These are phyloP conservation scores for Caracal caracal DNA, from an alignment of 2,113 vertebrate genomes.

Conservation along the genomic window DNA sequence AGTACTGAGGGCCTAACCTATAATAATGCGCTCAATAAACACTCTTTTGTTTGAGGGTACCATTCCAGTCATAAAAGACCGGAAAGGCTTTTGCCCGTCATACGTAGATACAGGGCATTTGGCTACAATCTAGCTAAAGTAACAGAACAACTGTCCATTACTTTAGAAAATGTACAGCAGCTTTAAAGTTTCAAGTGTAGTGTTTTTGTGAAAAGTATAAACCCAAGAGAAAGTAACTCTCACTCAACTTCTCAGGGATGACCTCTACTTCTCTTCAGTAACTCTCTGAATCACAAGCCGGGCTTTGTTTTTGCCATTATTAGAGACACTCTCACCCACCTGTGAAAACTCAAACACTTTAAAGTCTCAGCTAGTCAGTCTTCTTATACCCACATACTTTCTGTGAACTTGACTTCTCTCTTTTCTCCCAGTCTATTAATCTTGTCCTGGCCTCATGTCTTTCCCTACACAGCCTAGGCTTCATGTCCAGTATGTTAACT, in stretches of 20 bases:
- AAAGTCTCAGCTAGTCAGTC: neutral
- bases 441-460: neutral
- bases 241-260: neutral
- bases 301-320: neutral
- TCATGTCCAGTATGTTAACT: neutral
- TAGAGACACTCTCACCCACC: neutral
- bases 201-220: neutral
- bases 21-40: neutral
- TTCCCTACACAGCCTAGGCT: neutral
- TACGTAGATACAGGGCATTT: neutral
- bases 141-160: neutral
- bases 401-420: neutral
- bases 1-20: neutral
- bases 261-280: neutral
- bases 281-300: neutral
- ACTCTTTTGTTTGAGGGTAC: neutral
- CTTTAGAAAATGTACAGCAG: conserved; percentile 9
- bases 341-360: neutral
- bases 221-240: neutral
- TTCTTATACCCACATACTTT: neutral
- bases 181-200: neutral
- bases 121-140: neutral
- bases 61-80: neutral
- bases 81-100: neutral
- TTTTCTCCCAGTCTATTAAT: neutral